Base-by-base conservation (phyloP, 2,888 invertebrate genomes). In the Platycheirus albimanus region DNA sequence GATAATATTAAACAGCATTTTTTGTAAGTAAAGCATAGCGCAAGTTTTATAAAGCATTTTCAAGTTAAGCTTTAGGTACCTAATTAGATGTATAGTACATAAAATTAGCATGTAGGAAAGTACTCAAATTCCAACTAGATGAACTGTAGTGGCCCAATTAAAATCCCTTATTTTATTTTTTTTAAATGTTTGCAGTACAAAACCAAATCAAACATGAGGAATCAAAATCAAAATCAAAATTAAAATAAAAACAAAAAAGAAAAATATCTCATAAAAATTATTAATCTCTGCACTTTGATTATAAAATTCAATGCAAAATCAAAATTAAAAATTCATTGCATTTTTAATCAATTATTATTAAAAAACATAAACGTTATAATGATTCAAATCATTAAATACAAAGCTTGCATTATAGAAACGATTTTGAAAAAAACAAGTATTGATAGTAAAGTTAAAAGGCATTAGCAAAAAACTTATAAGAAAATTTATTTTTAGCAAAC, bases 391-490 rank as follows among this genome's bases (percentile, higher is more conserved):
- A 67, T 47, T 71, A 67, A 24, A 54, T 77, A 72, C 47, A 83
- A 83, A 83, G 83, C 83, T 83, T 83, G 83, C 83, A 83, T 43
- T 67, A 36, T 67, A 63, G 56, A 28, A 81, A 45, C 43, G 41
- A 76, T 74, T 52, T 36, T 1, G 70, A 80, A 41, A 70, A 71
- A 70, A 72, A 41, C 8, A 78, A 64, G n/a, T n/a, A n/a, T n/a
- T n/a, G n/a, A 71, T 45, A 19, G 41, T 63, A 19, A 28, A 24
- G n/a, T n/a, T 1, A 69, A 74, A 66, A 71, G 70, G 79, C 75
- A 79, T 84, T 85, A 71, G 72, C 78, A 81, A 45, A 66, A 47
- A 19, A 69, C 30, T 33, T 33, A 33, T 20, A 51, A 30, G 15
- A 56, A 64, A 15, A 77, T 52, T 49, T 47, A 63, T 61, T 56